Evolutionary conservation across 2,888 invertebrate genomes (phyloP).

Genomic region (Volucella inflata): DNA sequence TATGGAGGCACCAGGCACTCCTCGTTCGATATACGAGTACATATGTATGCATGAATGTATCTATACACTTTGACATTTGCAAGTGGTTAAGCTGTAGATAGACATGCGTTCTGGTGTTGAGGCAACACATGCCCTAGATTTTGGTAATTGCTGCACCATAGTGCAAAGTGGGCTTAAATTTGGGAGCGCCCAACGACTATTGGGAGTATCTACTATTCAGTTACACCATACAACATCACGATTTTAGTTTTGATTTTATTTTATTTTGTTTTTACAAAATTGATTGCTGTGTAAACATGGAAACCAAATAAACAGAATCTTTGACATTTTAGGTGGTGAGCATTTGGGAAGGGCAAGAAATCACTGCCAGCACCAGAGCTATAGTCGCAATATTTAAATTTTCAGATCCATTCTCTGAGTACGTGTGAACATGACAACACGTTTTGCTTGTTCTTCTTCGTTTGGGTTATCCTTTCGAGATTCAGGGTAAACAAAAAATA

Average conservation of each 20-base stretch:
- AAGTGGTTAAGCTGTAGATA: constrained; percentile 3
- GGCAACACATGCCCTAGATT: constrained; percentile 71
- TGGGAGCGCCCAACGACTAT: constrained; percentile 49
- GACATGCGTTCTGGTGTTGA: constrained; percentile 56
- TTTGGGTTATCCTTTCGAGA: constrained; percentile 6
- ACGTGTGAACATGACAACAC: constrained; percentile 37
- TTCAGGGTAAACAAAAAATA: constrained; percentile 5
- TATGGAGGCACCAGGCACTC: constrained; percentile 55
- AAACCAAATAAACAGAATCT: constrained; percentile 30
- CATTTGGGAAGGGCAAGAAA: background rate
- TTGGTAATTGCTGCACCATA: constrained; percentile 61
- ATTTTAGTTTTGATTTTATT: constrained; percentile 38
- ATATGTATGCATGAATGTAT: no score
- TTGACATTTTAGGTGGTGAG: constrained; percentile 39
- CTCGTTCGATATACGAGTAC: constrained; percentile 24
- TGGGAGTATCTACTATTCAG: constrained; percentile 29
- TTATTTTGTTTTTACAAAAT: constrained; percentile 25
- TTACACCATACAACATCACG: constrained; percentile 55
- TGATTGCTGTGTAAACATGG: constrained; percentile 38
- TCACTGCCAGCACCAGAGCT: background rate
- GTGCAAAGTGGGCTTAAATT: constrained; percentile 18
- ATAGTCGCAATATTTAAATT: constrained; percentile 36
- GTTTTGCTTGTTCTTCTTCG: background rate
- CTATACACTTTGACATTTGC: constrained; percentile 67
- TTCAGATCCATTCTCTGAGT: constrained; percentile 23